A percentile compares a stretch with the other conserved stretches of the same genome.
Conservation (phyloP, 2,113 vertebrate genomes). For the Porphyrio hochstetteri region DNA sequence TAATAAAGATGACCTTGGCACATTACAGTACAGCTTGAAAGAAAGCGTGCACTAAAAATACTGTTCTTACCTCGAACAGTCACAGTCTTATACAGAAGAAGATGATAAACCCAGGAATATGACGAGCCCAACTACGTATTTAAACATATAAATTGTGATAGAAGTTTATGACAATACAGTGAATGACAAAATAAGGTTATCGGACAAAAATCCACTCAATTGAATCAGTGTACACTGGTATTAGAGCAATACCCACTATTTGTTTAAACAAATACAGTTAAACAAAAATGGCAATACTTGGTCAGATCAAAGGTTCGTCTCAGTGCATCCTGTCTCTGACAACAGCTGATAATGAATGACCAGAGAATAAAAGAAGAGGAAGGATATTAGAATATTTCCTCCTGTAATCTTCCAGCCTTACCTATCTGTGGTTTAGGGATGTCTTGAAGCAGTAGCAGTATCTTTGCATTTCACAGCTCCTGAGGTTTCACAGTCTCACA, state of each 20-base stretch:
- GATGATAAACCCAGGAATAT: neutral
- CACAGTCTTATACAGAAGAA: neutral
- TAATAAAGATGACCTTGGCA: slow-evolving; percentile 4
- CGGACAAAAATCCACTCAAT: neutral
- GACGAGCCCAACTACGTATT: neutral
- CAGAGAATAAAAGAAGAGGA: neutral
- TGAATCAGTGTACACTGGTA: neutral
- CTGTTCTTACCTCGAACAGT: neutral
- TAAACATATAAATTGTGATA: neutral
- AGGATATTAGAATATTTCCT: neutral
- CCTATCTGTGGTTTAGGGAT: neutral
- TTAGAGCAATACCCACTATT: neutral
- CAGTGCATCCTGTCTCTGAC: neutral
- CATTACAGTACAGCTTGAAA: neutral
- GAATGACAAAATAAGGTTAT: neutral
- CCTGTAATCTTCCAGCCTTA: neutral
- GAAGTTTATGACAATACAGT: neutral
- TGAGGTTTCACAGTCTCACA: neutral
- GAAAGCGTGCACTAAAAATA: slow-evolving; percentile 9
- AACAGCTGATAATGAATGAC: neutral
- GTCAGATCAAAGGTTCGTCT: neutral
- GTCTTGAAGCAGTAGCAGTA: neutral
- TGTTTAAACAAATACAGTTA: neutral
- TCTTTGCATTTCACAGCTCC: neutral
- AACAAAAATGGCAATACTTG: neutral